These are phyloP conservation scores for Chelonia mydas DNA, from an alignment of 2,797 vertebrate genomes.

Conservation along the genomic window DNA sequence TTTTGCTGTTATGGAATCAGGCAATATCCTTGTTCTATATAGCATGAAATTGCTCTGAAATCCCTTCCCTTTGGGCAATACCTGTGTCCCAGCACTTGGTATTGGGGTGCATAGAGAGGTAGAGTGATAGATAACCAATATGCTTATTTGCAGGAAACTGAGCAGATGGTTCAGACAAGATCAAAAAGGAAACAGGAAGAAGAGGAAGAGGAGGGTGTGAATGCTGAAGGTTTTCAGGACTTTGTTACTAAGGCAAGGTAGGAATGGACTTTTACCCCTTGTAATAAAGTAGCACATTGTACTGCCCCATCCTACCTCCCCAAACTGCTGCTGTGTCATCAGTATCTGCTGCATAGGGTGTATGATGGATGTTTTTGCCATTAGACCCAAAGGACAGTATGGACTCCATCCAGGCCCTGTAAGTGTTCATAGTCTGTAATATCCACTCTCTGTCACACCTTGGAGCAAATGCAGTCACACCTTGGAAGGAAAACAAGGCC, in stretches of 20 bases:
- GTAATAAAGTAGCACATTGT: background rate
- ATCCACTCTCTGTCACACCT: background rate
- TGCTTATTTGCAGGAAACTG: conserved; percentile 88
- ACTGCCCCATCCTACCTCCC: background rate
- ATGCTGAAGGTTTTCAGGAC: conserved; percentile 87
- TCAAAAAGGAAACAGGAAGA: conserved; percentile 82
- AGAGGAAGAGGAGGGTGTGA: conserved; percentile 84
- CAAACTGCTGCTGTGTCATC: background rate
- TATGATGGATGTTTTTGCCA: background rate
- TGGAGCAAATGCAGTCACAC: background rate
- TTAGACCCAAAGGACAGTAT: background rate
- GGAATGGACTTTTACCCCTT: conserved; percentile 39
- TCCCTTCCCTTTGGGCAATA: background rate
- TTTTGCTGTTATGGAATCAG: background rate
- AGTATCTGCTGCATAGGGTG: background rate
- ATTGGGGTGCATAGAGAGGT: background rate
- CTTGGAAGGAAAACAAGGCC: conserved; percentile 7
- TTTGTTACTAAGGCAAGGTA: conserved; percentile 93
- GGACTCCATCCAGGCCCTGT: background rate
- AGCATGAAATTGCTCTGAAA: background rate
- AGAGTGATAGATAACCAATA: conserved; percentile 11
- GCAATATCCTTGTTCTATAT: background rate
- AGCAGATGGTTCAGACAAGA: conserved; percentile 86
- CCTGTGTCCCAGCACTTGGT: background rate
- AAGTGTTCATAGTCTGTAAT: background rate